Conservation (phyloP, 1,140 invertebrate genomes). For the Chrysoperla carnea region DNA sequence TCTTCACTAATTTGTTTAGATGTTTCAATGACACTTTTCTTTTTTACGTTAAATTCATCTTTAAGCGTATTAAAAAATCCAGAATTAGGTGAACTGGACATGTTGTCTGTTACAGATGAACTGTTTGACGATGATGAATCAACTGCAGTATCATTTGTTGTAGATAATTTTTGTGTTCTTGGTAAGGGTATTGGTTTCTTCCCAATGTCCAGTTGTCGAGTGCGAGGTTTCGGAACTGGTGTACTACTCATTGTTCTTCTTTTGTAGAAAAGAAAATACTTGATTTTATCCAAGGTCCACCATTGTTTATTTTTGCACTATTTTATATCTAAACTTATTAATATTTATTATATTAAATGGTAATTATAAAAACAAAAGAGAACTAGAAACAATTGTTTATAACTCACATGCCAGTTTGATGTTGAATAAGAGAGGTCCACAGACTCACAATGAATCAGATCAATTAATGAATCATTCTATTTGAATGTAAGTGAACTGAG, state of each 20-base stretch:
- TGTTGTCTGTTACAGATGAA: not conserved
- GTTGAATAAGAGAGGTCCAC: too few species aligned
- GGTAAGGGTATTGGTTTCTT: constrained; percentile 16
- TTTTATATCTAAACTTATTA: too few species aligned
- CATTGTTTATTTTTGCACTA: too few species aligned
- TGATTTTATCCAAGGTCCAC: too few species aligned
- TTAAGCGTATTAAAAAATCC: not conserved
- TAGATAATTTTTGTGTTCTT: constrained; percentile 7
- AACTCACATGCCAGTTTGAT: too few species aligned
- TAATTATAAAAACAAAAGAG: too few species aligned
- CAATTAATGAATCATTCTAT: too few species aligned
- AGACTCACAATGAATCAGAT: too few species aligned
- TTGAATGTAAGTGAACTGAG: too few species aligned
- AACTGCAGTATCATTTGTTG: constrained; percentile 4
- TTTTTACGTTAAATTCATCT: not conserved
- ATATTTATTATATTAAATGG: too few species aligned
- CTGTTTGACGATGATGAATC: constrained; percentile 3
- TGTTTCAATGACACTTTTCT: not conserved
- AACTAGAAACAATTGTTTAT: too few species aligned
- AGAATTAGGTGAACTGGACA: not conserved
- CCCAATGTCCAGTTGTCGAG: constrained; percentile 1
- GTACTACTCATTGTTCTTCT: constrained; percentile 9
- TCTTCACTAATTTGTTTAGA: constrained; percentile 3
- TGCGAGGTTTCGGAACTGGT: constrained; percentile 11
- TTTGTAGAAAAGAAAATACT: not conserved